Conservation (phyloP, 2,797 vertebrate species). For the Alectoris magna region DNA sequence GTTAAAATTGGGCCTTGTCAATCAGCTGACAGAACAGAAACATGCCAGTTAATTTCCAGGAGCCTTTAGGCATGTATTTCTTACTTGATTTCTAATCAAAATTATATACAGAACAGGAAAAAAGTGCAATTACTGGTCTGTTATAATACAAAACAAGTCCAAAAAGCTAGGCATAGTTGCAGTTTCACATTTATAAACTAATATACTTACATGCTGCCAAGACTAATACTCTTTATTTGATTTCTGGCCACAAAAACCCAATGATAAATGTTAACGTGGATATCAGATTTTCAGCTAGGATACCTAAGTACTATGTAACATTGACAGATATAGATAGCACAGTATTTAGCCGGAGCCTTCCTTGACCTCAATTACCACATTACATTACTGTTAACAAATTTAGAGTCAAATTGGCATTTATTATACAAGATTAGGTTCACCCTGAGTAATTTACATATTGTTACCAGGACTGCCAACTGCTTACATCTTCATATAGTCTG, state of each 20-base stretch:
- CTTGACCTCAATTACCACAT: slow-evolving; percentile 78
- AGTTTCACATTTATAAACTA: slow-evolving; percentile 53
- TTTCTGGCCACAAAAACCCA: slow-evolving; percentile 52
- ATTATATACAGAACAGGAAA: slow-evolving; percentile 36
- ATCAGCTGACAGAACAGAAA: slow-evolving; percentile 34
- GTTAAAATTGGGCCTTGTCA: slow-evolving; percentile 29
- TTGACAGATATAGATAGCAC: slow-evolving; percentile 74
- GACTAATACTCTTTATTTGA: slow-evolving; percentile 62
- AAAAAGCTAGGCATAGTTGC: slow-evolving; percentile 25
- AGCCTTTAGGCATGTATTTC: slow-evolving; percentile 58
- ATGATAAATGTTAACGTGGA: slow-evolving; percentile 56
- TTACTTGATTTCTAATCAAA: slow-evolving; percentile 55
- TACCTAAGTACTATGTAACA: slow-evolving; percentile 61
- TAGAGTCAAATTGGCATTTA: slow-evolving; percentile 76
- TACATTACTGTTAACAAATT: slow-evolving; percentile 83
- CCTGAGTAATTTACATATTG: slow-evolving; percentile 77
- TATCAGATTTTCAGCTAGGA: slow-evolving; percentile 64
- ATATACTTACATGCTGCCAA: slow-evolving; percentile 52
- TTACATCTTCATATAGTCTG: slow-evolving; percentile 66
- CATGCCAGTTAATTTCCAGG: slow-evolving; percentile 53
- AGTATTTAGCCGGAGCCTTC: slow-evolving; percentile 67
- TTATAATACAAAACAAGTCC: slow-evolving; percentile 25
- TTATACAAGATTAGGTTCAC: slow-evolving; percentile 73
- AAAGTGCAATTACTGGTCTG: slow-evolving; percentile 34
- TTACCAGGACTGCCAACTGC: slow-evolving; percentile 69